phyloP scores from a whole-genome alignment of 2,797 vertebrate genomes.

The Denticeps clupeoides region DNA sequence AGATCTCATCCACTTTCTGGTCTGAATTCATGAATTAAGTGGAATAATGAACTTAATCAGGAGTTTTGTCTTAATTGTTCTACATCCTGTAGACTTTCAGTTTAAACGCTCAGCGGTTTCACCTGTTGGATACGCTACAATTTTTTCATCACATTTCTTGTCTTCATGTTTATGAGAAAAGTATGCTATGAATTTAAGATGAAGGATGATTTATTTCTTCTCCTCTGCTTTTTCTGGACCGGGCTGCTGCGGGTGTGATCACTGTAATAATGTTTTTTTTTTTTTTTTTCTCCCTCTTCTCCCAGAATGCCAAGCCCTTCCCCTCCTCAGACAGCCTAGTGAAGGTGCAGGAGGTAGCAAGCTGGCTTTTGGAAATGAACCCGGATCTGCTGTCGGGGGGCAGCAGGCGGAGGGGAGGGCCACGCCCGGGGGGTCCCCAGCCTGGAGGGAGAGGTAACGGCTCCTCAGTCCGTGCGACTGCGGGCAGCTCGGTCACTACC shows the following conservation, averaged over 20 bases:
- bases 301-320: slow-evolving; percentile 94
- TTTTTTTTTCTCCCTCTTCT: neutral
- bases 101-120: too few species aligned
- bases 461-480: slow-evolving; percentile 69
- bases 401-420: slow-evolving; percentile 93
- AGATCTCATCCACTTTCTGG: too few species aligned
- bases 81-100: too few species aligned
- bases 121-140: too few species aligned
- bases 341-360: slow-evolving; percentile 99
- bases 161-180: too few species aligned
- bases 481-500: slow-evolving; percentile 13
- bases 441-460: slow-evolving; percentile 77
- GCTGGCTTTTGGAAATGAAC: slow-evolving; percentile 99
- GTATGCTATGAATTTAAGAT: slow-evolving; percentile 35
- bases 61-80: too few species aligned
- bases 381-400: slow-evolving; percentile 99
- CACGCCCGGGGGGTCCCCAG: slow-evolving; percentile 78
- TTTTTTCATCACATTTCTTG: too few species aligned
- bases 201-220: slow-evolving; percentile 7
- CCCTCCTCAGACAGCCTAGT: slow-evolving; percentile 97
- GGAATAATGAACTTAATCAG: too few species aligned
- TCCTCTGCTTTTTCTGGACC: neutral
- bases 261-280: neutral
- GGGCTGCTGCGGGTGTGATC: too few species aligned
- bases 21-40: too few species aligned